Evolutionary conservation across 2,888 invertebrate species (phyloP).

Genomic region (Amiota communis): DNA sequence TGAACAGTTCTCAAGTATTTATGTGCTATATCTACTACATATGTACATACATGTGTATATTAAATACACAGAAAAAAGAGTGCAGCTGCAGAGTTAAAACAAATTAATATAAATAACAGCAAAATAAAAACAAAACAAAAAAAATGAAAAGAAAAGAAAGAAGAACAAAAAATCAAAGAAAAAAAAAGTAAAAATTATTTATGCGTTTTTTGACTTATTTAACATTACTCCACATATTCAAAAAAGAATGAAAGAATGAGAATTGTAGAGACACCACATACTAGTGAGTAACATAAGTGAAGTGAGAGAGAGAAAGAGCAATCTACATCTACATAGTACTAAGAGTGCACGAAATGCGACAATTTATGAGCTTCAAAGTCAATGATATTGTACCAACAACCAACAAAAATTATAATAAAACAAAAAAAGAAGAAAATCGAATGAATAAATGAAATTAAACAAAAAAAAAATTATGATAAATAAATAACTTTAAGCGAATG

Average conservation of each 20-base stretch:
- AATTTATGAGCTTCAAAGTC: slow-evolving; percentile 25
- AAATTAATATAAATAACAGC: slow-evolving; percentile 18
- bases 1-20: background rate
- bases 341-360: slow-evolving; percentile 23
- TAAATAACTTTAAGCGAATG: slow-evolving; percentile 16
- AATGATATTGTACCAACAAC: background rate
- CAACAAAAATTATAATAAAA: slow-evolving; percentile 1
- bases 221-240: slow-evolving; percentile 22
- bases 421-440: slow-evolving; percentile 3
- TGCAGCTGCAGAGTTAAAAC: slow-evolving; percentile 17
- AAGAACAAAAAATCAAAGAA: too few species aligned
- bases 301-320: too few species aligned
- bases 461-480: background rate
- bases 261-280: background rate
- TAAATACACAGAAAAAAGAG: background rate
- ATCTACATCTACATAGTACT: background rate
- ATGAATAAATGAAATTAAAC: background rate
- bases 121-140: background rate
- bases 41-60: background rate
- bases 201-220: slow-evolving; percentile 30
- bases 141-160: background rate
- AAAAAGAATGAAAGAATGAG: background rate
- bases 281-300: background rate
- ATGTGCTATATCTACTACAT: too few species aligned
- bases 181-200: slow-evolving; percentile 15